These are phyloP conservation scores for Tyto alba DNA, from an alignment of 2,113 vertebrate genomes.

Conservation along the genomic window DNA sequence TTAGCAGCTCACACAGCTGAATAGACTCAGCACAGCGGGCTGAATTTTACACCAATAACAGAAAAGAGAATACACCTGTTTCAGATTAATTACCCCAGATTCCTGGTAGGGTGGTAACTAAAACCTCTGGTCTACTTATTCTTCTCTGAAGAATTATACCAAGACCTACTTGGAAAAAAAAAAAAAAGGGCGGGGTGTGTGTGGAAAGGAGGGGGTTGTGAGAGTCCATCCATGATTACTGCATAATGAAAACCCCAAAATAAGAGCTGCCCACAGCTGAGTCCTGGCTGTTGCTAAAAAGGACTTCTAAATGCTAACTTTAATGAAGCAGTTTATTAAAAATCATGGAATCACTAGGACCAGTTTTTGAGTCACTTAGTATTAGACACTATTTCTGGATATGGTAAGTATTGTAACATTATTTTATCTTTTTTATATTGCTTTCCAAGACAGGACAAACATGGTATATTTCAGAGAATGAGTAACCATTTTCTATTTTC, in stretches of 20 bases:
- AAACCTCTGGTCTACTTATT: not conserved
- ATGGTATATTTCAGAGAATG: not conserved
- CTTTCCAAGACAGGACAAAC: not conserved
- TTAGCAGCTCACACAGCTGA: not conserved
- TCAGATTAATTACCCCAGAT: not conserved
- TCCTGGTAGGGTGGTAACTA: not conserved
- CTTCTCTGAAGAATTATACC: not conserved
- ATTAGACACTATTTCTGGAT: not conserved
- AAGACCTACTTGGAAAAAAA: not conserved
- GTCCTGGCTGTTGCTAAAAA: not conserved
- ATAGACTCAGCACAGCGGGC: not conserved
- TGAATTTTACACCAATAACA: not conserved
- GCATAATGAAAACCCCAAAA: not conserved
- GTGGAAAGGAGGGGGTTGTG: not conserved
- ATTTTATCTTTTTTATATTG: not conserved
- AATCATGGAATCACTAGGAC: not conserved
- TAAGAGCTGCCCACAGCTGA: not conserved
- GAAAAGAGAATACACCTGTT: not conserved
- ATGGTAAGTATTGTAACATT: not conserved
- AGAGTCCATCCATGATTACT: not conserved
- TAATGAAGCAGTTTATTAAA: not conserved
- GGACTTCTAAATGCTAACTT: not conserved
- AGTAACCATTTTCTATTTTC: not conserved
- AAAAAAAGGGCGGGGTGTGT: too few relatives aligned
- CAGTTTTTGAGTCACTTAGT: not conserved